phyloP scores from a whole-genome alignment of 2,113 vertebrate genomes.

The Zootoca vivipara region DNA sequence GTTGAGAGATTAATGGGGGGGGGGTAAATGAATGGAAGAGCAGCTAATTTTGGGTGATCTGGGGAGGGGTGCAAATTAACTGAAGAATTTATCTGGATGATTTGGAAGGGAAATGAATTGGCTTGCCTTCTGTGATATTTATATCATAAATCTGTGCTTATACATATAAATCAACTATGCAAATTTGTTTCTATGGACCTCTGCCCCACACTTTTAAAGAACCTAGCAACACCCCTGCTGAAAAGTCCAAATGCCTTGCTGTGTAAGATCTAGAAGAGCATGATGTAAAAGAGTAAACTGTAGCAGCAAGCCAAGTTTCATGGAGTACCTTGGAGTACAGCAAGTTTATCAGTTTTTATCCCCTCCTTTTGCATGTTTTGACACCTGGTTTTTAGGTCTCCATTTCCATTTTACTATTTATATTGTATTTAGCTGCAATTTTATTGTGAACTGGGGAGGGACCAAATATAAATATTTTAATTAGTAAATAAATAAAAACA shows the following conservation, averaged over 20 bases:
- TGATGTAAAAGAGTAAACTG: neutral
- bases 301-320: neutral
- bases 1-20: too few relatives aligned
- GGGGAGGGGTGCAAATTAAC: too few relatives aligned
- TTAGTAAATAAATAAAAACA: neutral
- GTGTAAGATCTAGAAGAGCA: neutral
- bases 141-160: neutral
- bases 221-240: neutral
- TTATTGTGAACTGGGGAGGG: neutral
- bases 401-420: neutral
- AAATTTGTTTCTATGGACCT: neutral
- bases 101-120: neutral
- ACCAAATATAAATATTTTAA: neutral
- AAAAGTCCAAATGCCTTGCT: accelerated
- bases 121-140: neutral
- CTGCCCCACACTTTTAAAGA: too few relatives aligned
- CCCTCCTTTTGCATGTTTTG: neutral
- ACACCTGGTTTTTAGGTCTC: neutral
- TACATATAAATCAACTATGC: neutral
- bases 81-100: neutral
- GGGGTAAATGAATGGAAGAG: too few relatives aligned
- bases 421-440: neutral
- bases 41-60: too few relatives aligned
- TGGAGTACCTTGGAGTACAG: neutral
- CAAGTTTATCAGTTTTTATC: neutral